Conservation (phyloP, 2,888 invertebrate genomes). For the Nowickia ferox region DNA sequence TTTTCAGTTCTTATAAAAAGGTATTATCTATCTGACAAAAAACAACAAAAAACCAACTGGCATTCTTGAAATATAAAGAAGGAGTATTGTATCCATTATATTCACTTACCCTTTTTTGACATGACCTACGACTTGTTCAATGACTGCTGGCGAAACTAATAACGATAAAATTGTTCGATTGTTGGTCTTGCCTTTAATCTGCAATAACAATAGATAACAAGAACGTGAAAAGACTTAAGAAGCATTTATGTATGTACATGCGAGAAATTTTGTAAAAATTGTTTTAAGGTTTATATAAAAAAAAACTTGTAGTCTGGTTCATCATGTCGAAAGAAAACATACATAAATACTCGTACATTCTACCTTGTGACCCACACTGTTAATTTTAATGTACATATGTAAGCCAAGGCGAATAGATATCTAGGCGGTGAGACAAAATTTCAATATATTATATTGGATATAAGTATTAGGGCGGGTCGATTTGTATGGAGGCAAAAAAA, state of each 20-base stretch:
- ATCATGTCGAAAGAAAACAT: no score
- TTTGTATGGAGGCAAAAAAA: no score
- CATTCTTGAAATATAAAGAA: slow-evolving; percentile 1
- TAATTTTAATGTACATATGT: no score
- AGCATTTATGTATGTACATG: not conserved
- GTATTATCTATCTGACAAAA: not conserved
- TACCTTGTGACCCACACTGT: no score
- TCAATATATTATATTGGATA: no score
- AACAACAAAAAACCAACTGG: slow-evolving; percentile 5
- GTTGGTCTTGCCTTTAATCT: slow-evolving; percentile 89
- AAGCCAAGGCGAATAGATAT: no score
- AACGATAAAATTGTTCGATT: slow-evolving; percentile 95
- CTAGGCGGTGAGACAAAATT: no score
- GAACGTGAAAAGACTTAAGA: slow-evolving; percentile 23
- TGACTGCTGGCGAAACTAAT: slow-evolving; percentile 89
- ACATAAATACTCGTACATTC: no score
- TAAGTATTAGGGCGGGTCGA: no score
- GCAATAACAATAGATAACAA: slow-evolving; percentile 72
- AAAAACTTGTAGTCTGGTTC: no score
- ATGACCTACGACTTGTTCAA: slow-evolving; percentile 86
- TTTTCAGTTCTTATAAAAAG: not conserved
- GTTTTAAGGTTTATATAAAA: no score
- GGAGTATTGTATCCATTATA: not conserved
- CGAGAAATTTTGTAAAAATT: not conserved
- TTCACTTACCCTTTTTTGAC: slow-evolving; percentile 83